Evolutionary conservation across 1,140 invertebrate genomes (phyloP).

Genomic region (Ips nitidus): DNA sequence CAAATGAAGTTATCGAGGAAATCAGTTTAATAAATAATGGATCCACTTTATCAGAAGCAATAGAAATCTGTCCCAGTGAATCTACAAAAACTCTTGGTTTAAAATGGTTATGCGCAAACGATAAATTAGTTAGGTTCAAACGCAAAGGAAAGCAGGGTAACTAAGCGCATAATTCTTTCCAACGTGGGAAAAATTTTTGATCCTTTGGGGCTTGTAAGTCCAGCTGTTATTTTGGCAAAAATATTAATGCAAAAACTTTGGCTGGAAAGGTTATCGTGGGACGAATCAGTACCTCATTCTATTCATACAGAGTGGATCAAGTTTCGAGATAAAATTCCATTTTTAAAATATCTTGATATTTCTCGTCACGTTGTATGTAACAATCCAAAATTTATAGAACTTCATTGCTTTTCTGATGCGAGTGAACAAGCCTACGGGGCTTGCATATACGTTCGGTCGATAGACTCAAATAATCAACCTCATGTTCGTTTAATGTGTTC

Average conservation of each 20-base stretch:
- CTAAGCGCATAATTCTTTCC: slow-evolving; percentile 8
- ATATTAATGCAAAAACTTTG: slow-evolving; percentile 7
- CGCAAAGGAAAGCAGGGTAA: slow-evolving; percentile 1
- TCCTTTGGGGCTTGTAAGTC: slow-evolving; percentile 2
- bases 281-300: neutral
- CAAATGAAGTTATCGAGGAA: too few relatives aligned
- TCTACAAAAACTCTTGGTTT: too few relatives aligned
- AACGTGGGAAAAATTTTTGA: slow-evolving; percentile 9
- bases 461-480: slow-evolving; percentile 24
- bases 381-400: slow-evolving; percentile 21
- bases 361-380: neutral
- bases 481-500: slow-evolving; percentile 43
- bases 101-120: too few relatives aligned
- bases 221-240: slow-evolving; percentile 6
- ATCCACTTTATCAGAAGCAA: too few relatives aligned
- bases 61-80: too few relatives aligned
- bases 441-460: slow-evolving; percentile 43
- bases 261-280: neutral
- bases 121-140: too few relatives aligned
- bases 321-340: slow-evolving; percentile 3
- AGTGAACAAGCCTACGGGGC: slow-evolving; percentile 45
- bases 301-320: neutral
- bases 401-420: slow-evolving; percentile 49
- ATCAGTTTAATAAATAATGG: too few relatives aligned
- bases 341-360: slow-evolving; percentile 11